Evolutionary conservation across 2,113 vertebrate species (phyloP).

Genomic region (Hypanus sabinus): DNA sequence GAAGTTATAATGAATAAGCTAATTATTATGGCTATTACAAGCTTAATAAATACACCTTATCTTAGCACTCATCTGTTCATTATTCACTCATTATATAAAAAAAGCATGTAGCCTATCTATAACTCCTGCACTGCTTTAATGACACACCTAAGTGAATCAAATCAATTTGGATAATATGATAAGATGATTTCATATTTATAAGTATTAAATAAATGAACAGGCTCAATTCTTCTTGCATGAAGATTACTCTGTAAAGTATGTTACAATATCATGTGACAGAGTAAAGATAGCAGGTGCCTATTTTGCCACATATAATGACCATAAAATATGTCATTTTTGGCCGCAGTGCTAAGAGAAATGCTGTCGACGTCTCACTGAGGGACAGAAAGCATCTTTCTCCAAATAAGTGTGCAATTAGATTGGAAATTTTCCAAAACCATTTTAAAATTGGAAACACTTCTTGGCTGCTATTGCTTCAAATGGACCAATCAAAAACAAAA

Average conservation of each 20-base stretch:
- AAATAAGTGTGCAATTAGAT: neutral
- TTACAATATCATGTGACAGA: slow-evolving; percentile 16
- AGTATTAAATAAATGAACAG: slow-evolving; percentile 37
- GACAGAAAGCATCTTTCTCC: neutral
- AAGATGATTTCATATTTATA: slow-evolving; percentile 36
- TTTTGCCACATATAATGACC: neutral
- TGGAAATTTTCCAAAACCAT: neutral
- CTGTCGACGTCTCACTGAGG: neutral
- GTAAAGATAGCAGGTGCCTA: slow-evolving; percentile 4
- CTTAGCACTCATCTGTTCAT: slow-evolving; percentile 32
- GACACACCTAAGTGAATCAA: slow-evolving; percentile 37
- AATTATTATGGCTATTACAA: slow-evolving; percentile 38
- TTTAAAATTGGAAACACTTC: neutral
- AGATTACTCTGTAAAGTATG: slow-evolving; percentile 7
- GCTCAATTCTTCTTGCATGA: slow-evolving; percentile 28
- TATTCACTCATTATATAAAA: slow-evolving; percentile 35
- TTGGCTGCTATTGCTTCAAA: neutral
- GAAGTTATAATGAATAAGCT: slow-evolving; percentile 37
- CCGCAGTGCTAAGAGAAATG: neutral
- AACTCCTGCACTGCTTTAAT: slow-evolving; percentile 32
- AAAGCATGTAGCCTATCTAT: slow-evolving; percentile 36
- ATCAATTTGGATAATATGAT: slow-evolving; percentile 33
- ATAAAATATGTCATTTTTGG: slow-evolving; percentile 8
- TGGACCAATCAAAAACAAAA: neutral
- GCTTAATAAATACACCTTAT: slow-evolving; percentile 38